A percentile compares a stretch with the other conserved stretches of the same genome.
Conservation (phyloP, 2,113 vertebrate genomes). For the Callopanchax toddi region DNA sequence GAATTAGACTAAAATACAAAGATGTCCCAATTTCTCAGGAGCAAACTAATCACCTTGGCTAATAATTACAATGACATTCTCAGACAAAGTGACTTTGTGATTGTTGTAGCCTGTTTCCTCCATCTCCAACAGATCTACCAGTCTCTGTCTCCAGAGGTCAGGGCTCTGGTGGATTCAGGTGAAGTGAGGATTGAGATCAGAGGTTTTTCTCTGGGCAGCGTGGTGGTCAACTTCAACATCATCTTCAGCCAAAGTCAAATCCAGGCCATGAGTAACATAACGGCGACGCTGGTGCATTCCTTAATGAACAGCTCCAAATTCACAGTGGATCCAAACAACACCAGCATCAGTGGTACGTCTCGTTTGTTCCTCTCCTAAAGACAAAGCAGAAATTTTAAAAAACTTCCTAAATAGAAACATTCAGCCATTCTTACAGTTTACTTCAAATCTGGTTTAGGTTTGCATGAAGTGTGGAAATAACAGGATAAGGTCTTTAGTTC, state of each 20-base stretch:
- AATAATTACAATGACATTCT: background rate
- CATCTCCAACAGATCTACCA: constrained; percentile 74
- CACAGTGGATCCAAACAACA: constrained; percentile 67
- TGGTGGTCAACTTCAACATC: constrained; percentile 80
- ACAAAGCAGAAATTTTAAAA: no score
- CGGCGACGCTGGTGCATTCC: constrained; percentile 67
- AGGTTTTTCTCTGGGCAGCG: constrained; percentile 75
- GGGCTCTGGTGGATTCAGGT: constrained; percentile 69
- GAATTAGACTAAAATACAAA: no score
- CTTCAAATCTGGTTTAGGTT: no score
- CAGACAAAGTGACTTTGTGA: background rate
- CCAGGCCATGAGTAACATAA: constrained; percentile 55
- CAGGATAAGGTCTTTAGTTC: no score
- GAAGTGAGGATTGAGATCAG: constrained; percentile 77
- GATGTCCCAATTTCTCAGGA: no score
- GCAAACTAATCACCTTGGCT: no score
- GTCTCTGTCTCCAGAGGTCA: constrained; percentile 66
- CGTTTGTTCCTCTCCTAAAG: no score
- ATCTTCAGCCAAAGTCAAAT: constrained; percentile 61
- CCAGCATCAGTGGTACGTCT: constrained; percentile 73
- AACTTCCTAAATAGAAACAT: no score
- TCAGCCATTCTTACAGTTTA: no score
- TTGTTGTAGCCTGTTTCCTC: background rate
- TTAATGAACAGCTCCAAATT: constrained; percentile 76
- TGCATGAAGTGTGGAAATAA: no score